Base-by-base conservation (phyloP, 2,888 invertebrate genomes). In the Synanthedon vespiformis region DNA sequence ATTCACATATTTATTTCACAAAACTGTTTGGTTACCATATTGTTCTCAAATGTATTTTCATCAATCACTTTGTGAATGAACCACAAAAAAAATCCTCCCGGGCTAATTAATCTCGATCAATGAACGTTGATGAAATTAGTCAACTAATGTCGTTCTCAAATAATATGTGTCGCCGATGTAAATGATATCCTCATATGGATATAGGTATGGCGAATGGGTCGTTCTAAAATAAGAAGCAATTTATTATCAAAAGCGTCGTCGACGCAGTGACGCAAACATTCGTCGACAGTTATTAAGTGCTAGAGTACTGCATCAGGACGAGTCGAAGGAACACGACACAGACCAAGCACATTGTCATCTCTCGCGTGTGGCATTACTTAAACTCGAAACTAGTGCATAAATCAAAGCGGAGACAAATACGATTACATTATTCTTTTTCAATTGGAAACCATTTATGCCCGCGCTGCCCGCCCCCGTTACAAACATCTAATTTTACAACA, bases 281-380 rank as follows among this genome's bases (percentile, higher is more conserved):
- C 72, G 81, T 74, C 75, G 86, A 86, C 86, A 85, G 85, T 76
- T 85, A 85, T 83, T 82, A 86, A 85, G 84, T 77, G 79, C 65
- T 79, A 76, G 76, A 77, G 72, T 77, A 72, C 70, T 72, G 75
- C 76, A 77, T 69, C 72, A 67, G 74, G 76, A 74, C 64, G 70
- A 67, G 67, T 61, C 64, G 64, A 60, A 64, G 62, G 70, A 75
- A 76, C 70, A 68, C 63, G 70, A 69, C 61, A 65, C 64, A 54
- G 55, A 55, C 58, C 41, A 56, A 67, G 64, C 63, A 74, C 74
- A 76, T 68, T 74, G 74, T 77, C 70, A 69, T 70, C 67, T 68
- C 72, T 63, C 69, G 71, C 69, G 65, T 66, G 68, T 63, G 64
- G 66, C 67, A 69, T 69, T 69, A 62, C 64, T 64, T 64, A 63